Base-by-base conservation (phyloP, 2,113 vertebrate species). In the Burhinus bistriatus region DNA sequence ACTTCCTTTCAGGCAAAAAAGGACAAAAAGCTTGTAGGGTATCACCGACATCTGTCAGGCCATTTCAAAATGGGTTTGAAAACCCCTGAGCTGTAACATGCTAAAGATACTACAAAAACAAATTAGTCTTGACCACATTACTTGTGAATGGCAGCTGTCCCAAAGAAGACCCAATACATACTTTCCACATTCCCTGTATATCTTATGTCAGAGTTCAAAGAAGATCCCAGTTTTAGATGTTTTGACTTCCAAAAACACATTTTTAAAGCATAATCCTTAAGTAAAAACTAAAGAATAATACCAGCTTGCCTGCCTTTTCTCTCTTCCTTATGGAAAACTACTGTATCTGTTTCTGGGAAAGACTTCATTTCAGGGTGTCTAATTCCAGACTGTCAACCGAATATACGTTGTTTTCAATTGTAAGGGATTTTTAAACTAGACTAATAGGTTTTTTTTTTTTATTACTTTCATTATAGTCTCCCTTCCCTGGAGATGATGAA, bases 401-500 rank as follows among this genome's bases (percentile, higher is more conserved):
- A 27, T n/a, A 16, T 38, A 21, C 49, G 12, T 49, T 55, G 61
- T n/a, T 94, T 94, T 93, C 30, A 69, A 18, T 18, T 51, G 14
- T 32, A 40, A 65, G n/a, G 38, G n/a, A 45, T 62, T 59, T 76
- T 91, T 59, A 89, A 87, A 66, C 57, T 32, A 69, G 15, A 52
- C 85, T 26, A 65, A 29, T 57, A 52, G 17, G n/a, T n/a, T 22
- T 9, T 36, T 38, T 75, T 38, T 75, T 80, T 19, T 8, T 20
- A 75, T 69, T 45, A 14, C 52, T 83, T 82, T 61, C 58, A 7
- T 82, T 68, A 26, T 92, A 99, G 99, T 99, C 99, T 69, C 99
- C 99, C 49, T 99, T 99, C 95, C 99, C 99, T 78, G 99, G 99
- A 59, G 99, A 99, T 87, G 99, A 99, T 87, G 99, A 99, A 98